A percentile compares a stretch with the other conserved stretches of the same genome.
phyloP scores from a whole-genome alignment of 2,113 vertebrate species.

The Panurus biarmicus region DNA sequence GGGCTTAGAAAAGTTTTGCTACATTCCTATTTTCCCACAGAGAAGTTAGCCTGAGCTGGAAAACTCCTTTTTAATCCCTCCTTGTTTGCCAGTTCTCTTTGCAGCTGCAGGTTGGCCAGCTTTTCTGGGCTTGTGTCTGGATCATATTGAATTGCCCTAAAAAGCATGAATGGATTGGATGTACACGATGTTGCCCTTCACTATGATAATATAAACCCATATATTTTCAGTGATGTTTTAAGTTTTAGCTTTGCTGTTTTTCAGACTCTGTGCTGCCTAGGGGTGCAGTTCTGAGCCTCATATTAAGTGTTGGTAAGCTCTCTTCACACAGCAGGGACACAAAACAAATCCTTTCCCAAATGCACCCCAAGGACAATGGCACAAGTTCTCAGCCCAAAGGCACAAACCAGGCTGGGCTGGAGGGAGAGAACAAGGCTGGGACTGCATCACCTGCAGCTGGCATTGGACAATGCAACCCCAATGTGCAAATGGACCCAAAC shows the following conservation, averaged over 20 bases:
- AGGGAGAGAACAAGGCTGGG: no score
- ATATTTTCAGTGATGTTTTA: background rate
- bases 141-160: rapidly evolving
- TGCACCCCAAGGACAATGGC: no score
- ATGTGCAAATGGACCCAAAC: no score
- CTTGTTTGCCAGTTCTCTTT: background rate
- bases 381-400: no score
- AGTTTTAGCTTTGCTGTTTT: background rate
- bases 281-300: background rate
- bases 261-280: background rate
- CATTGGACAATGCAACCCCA: no score
- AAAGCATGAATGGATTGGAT: rapidly evolving
- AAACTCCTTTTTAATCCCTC: background rate
- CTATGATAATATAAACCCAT: background rate
- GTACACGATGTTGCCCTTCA: rapidly evolving
- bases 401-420: no score
- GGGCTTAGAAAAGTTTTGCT: background rate
- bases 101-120: background rate
- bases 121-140: background rate
- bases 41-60: background rate
- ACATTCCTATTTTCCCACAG: rapidly evolving
- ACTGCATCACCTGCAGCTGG: no score
- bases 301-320: no score
- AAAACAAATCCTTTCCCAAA: no score
- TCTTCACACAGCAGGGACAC: no score